Conservation (phyloP, 2,888 invertebrate species). For the Cacoxenus indagator region DNA sequence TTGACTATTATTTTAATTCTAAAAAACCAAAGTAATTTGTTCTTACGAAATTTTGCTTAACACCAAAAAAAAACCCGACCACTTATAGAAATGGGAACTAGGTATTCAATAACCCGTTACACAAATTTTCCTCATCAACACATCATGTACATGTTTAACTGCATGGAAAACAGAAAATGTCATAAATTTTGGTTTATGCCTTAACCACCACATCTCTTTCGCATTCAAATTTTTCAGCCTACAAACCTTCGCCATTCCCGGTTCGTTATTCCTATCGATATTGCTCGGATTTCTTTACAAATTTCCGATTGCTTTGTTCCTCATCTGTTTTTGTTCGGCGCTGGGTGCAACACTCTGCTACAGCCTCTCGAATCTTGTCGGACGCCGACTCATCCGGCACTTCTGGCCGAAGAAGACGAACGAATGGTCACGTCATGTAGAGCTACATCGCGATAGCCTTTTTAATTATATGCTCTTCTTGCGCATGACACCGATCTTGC, state of each 20-base stretch:
- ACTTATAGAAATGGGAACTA: too few relatives aligned
- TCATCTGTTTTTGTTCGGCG: conserved; percentile 95
- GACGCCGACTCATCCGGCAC: conserved; percentile 84
- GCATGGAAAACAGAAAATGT: too few relatives aligned
- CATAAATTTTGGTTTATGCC: not conserved
- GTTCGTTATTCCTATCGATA: conserved; percentile 97
- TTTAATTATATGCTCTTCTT: conserved; percentile 97
- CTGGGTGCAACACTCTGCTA: conserved; percentile 97
- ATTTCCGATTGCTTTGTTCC: conserved; percentile 87
- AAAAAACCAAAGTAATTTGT: too few relatives aligned
- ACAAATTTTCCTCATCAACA: too few relatives aligned
- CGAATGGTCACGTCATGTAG: conserved; percentile 87
- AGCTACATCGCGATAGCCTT: conserved; percentile 88
- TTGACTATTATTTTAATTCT: too few relatives aligned
- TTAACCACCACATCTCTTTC: not conserved
- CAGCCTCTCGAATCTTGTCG: conserved; percentile 90
- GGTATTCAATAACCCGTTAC: too few relatives aligned
- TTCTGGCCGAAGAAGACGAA: conserved; percentile 91
- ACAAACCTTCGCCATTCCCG: conserved; percentile 99
- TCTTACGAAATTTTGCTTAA: too few relatives aligned
- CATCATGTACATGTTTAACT: too few relatives aligned
- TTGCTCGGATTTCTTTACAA: conserved; percentile 97
- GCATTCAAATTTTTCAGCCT: conserved; percentile 80
- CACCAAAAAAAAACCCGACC: too few relatives aligned
- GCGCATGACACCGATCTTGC: conserved; percentile 96